Percentiles rank a stretch among this genome's conserved stretches.
Conservation (phyloP, 2,113 vertebrate genomes). For the Azemiops feae region DNA sequence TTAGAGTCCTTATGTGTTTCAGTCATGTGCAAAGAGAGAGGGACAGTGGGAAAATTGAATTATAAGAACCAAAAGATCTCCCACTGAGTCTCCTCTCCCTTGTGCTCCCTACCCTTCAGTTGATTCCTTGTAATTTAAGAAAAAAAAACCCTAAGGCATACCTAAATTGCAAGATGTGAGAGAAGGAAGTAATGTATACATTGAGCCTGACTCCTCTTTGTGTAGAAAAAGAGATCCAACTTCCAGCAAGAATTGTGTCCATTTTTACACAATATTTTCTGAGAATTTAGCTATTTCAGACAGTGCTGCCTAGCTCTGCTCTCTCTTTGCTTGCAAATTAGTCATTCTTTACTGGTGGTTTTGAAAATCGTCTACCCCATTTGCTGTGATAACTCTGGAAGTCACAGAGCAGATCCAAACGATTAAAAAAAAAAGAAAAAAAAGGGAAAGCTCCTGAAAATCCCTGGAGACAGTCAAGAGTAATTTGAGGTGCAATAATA, state of each 20-base stretch:
- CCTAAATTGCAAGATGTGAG: neutral
- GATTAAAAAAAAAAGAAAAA: neutral
- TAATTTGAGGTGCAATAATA: neutral
- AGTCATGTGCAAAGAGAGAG: neutral
- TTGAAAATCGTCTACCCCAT: neutral
- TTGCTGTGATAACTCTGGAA: neutral
- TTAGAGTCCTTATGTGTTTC: neutral
- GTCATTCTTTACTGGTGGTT: neutral
- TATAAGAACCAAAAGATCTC: neutral
- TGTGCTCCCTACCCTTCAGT: neutral
- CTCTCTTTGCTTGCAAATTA: neutral
- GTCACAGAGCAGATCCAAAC: neutral
- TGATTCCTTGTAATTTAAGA: neutral
- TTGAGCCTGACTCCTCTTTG: neutral
- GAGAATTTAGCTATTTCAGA: neutral
- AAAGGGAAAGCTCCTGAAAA: neutral
- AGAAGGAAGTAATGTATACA: neutral
- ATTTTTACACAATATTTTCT: neutral
- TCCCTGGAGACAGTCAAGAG: neutral
- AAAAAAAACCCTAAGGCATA: neutral
- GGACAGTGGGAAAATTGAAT: neutral
- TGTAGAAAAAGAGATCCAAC: neutral
- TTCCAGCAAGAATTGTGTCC: neutral
- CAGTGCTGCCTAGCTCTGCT: neutral
- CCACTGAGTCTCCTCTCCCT: too few relatives aligned